These are phyloP conservation scores for Apis laboriosa DNA, from an alignment of 1,140 invertebrate species.

Conservation along the genomic window DNA sequence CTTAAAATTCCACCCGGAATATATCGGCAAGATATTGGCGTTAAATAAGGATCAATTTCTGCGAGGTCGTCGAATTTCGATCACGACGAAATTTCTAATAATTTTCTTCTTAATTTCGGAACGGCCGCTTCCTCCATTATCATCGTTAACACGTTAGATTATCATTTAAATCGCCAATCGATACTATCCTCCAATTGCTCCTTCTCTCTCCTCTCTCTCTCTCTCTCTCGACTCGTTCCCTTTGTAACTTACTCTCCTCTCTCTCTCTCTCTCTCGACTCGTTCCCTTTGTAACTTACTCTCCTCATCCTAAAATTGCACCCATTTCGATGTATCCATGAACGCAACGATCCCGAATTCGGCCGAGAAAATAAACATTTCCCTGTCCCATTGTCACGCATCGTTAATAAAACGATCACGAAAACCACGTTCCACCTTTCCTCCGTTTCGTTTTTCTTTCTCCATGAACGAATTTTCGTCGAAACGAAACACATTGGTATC, in stretches of 20 bases:
- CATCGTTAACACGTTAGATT: conserved; percentile 41
- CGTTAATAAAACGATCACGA: not conserved
- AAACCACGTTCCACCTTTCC: not conserved
- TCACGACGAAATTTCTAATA: not conserved
- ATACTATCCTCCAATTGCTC: conserved; percentile 47
- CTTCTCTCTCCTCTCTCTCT: not conserved
- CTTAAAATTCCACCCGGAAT: not conserved
- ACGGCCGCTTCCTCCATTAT: conserved; percentile 35
- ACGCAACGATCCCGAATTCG: too few species aligned
- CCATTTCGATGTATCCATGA: not conserved
- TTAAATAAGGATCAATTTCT: conserved; percentile 9
- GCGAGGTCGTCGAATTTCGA: not conserved
- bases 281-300: too few species aligned
- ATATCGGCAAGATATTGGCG: not conserved
- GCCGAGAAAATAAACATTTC: conserved; percentile 23
- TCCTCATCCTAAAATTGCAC: too few species aligned
- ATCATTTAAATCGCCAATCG: conserved; percentile 61
- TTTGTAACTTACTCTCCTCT: too few species aligned
- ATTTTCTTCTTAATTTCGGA: not conserved
- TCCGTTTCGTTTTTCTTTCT: not conserved
- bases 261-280: not conserved
- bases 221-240: not conserved
- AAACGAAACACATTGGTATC: not conserved
- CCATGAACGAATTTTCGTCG: not conserved
- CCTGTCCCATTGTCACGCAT: not conserved